A percentile compares a stretch with the other conserved stretches of the same genome.
Evolutionary conservation across 2,888 invertebrate species (phyloP).

Genomic region (Gibbula magus): DNA sequence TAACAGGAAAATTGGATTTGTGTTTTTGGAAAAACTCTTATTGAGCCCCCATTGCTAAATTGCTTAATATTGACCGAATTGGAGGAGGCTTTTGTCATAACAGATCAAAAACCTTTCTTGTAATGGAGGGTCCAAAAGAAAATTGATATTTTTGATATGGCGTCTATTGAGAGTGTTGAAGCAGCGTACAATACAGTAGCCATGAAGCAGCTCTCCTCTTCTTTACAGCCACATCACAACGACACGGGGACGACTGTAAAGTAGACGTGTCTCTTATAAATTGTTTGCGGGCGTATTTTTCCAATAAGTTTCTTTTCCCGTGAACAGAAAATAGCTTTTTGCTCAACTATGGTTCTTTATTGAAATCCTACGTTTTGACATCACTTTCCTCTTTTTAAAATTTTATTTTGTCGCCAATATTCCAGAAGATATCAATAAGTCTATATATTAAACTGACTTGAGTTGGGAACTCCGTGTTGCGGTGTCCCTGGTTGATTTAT

Average conservation of each 20-base stretch:
- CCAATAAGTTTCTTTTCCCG: neutral
- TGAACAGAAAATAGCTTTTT: conserved; percentile 12
- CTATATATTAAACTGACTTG: too few relatives aligned
- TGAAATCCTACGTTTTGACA: neutral
- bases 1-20: conserved; percentile 24
- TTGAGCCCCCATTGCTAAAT: conserved; percentile 14
- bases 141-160: conserved; percentile 24
- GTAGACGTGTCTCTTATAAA: neutral
- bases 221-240: neutral
- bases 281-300: conserved; percentile 2
- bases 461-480: too few relatives aligned
- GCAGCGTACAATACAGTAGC: neutral
- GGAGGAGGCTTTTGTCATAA: conserved; percentile 1
- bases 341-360: neutral
- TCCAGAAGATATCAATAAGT: neutral
- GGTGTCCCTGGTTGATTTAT: too few relatives aligned
- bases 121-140: conserved; percentile 8
- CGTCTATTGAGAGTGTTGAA: neutral
- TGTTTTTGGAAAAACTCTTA: conserved; percentile 23
- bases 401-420: conserved; percentile 4
- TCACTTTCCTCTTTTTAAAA: neutral
- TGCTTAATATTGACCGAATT: conserved; percentile 11
- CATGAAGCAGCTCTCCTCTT: neutral
- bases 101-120: conserved; percentile 26
- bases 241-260: neutral